phyloP scores from a whole-genome alignment of 1,140 invertebrate species.

The Magallana angulata region DNA sequence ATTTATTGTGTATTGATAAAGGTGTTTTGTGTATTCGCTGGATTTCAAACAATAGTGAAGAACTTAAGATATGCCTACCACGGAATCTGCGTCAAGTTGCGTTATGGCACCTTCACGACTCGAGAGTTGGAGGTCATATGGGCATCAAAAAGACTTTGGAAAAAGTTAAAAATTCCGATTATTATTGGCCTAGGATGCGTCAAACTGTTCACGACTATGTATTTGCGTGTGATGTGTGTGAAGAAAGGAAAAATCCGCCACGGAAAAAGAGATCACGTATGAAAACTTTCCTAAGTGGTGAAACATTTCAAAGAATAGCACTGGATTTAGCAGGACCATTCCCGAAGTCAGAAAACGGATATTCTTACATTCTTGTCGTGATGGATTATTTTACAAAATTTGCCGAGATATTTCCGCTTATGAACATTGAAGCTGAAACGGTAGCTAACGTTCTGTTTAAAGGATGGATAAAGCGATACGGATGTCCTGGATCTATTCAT shows the following conservation, averaged over 20 bases:
- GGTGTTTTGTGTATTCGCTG: conserved; percentile 38
- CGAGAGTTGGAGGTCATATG: conserved; percentile 14
- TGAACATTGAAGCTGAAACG: too few relatives aligned
- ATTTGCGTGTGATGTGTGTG: background rate
- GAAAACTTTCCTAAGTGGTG: conserved; percentile 34
- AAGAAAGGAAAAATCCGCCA: conserved; percentile 35
- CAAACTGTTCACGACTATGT: conserved; percentile 25
- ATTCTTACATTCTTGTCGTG: conserved; percentile 36
- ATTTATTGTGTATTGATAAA: conserved; percentile 33
- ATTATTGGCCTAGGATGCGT: conserved; percentile 43
- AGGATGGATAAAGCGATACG: too few relatives aligned
- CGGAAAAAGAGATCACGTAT: background rate
- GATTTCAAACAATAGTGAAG: background rate
- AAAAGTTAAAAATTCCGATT: conserved; percentile 15
- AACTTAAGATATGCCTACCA: conserved; percentile 12
- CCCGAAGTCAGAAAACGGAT: conserved; percentile 9
- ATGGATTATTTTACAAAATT: conserved; percentile 44
- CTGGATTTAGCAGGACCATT: conserved; percentile 41
- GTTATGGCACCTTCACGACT: conserved; percentile 46
- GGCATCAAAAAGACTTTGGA: conserved; percentile 26
- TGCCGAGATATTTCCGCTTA: conserved; percentile 39
- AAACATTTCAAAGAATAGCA: conserved; percentile 40
- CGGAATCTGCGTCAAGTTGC: background rate
- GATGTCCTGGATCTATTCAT: too few relatives aligned
- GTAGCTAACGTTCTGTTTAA: too few relatives aligned